phyloP scores from a whole-genome alignment of 2,797 vertebrate species.

The Hippoglossus hippoglossus region DNA sequence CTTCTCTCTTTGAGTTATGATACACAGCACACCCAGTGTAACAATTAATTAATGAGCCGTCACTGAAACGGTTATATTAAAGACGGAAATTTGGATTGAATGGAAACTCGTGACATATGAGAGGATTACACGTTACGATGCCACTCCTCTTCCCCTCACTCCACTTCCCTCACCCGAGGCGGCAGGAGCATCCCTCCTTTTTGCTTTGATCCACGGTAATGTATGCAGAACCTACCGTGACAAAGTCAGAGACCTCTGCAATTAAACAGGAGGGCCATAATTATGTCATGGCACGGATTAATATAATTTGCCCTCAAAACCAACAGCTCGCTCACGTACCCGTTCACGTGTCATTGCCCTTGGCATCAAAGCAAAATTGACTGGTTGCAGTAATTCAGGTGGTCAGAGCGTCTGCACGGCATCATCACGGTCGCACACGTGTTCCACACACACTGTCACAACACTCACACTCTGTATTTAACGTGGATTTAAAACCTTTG shows the following conservation, averaged over 20 bases:
- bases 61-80: conserved; percentile 36
- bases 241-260: conserved; percentile 57
- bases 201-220: conserved; percentile 63
- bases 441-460: conserved; percentile 8
- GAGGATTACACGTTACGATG: conserved; percentile 48
- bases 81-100: conserved; percentile 48
- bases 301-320: conserved; percentile 47
- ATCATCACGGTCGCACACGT: conserved; percentile 8
- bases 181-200: conserved; percentile 18
- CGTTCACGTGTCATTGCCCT: conserved; percentile 26
- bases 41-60: conserved; percentile 70
- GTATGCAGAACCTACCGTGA: conserved; percentile 51
- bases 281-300: conserved; percentile 56
- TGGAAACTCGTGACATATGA: conserved; percentile 51
- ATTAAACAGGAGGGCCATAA: conserved; percentile 57
- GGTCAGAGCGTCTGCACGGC: conserved; percentile 31
- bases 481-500: neutral
- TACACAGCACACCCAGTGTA: conserved; percentile 41
- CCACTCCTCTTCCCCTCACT: conserved; percentile 24
- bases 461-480: conserved; percentile 2
- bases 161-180: conserved; percentile 33
- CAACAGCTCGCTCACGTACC: conserved; percentile 13
- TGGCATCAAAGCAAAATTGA: conserved; percentile 35
- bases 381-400: conserved; percentile 23
- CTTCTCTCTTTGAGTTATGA: conserved; percentile 53